Base-by-base conservation (phyloP, 2,888 invertebrate genomes). In the Drosophila mimetica region DNA sequence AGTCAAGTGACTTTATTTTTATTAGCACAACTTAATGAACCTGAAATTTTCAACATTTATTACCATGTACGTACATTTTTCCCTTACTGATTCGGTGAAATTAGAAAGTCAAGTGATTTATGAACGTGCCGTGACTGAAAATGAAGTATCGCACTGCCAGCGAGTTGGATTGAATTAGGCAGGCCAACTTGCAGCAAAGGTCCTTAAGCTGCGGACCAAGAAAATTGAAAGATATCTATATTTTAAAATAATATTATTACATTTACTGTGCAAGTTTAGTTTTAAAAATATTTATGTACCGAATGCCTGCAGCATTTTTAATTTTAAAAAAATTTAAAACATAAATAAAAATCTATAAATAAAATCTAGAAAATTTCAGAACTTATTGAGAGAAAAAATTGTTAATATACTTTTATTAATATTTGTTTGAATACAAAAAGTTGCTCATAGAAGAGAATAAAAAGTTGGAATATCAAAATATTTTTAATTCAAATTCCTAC, bases 1-100 rank as follows among this genome's bases (percentile, higher is more conserved):
- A 89, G 76, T 81, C 80, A 71, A 85, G 84, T 89, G 87, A 77
- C 78, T 90, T 90, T 86, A 88, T 89, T 87, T 76, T 77, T 81
- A 88, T 88, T 89, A 86, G 86, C 88, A 82, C 75, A 89, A 86
- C 81, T 89, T 89, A 88, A 89, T 89, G 89, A 86, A 89, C 80
- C 86, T 66, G 89, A 89, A 88, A 76, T 55, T 76, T 70, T 30
- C 71, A 76, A 63, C 85, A 89, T 87, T 88, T 87, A 88, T 88
- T 87, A 79, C 82, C 61, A 66, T 71, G 58, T 64, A 30, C 36
- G 22, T 39, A 25, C 16, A 50, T 34, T 22, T 11, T 46, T 58
- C 25, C 37, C 39, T 60, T 11, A 22, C 48, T 54, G 58, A 55
- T 54, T 37, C 18, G 42, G 51, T 16, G 59, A 80, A 86, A 80